Percentiles rank a stretch among this genome's conserved stretches.
Evolutionary conservation across 1,140 invertebrate genomes (phyloP).

Genomic region (Pseudomyrmex gracilis): DNA sequence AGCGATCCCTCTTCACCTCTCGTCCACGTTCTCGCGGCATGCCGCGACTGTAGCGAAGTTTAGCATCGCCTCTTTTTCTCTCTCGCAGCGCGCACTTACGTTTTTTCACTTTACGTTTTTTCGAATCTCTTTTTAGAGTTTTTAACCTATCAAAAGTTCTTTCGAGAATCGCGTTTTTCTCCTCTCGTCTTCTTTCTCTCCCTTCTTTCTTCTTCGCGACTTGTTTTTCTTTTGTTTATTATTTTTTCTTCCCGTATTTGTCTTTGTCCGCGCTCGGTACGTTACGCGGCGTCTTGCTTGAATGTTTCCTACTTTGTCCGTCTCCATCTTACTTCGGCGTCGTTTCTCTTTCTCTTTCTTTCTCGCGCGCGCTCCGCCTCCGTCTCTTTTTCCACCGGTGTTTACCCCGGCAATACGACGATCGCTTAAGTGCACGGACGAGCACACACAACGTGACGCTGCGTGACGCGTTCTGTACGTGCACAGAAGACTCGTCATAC

Average conservation of each 20-base stretch:
- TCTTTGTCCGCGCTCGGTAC: conserved; percentile 34
- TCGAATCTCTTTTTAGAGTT: conserved; percentile 35
- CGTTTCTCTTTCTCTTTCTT: conserved; percentile 17
- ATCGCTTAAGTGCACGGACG: conserved; percentile 44
- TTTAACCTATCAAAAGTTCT: neutral
- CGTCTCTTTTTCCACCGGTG: conserved; percentile 12
- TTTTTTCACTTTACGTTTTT: conserved; percentile 79
- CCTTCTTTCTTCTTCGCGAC: neutral
- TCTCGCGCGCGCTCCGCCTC: neutral
- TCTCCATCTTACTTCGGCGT: conserved; percentile 20
- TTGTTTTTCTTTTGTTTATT: conserved; percentile 15
- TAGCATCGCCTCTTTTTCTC: conserved; percentile 76
- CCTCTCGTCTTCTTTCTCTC: neutral
- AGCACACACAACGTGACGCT: conserved; percentile 27
- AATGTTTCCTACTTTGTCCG: conserved; percentile 14
- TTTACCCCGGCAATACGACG: conserved; percentile 42
- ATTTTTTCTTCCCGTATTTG: conserved; percentile 11
- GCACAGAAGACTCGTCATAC: conserved; percentile 9
- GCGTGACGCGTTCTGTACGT: conserved; percentile 10
- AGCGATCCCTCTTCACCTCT: conserved; percentile 47
- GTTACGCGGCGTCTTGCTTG: conserved; percentile 26
- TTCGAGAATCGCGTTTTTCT: conserved; percentile 14
- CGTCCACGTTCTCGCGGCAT: conserved; percentile 59
- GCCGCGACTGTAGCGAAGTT: conserved; percentile 82
- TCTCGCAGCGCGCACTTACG: conserved; percentile 79